phyloP scores from a whole-genome alignment of 1,140 invertebrate species.

The Rhyzopertha dominica region DNA sequence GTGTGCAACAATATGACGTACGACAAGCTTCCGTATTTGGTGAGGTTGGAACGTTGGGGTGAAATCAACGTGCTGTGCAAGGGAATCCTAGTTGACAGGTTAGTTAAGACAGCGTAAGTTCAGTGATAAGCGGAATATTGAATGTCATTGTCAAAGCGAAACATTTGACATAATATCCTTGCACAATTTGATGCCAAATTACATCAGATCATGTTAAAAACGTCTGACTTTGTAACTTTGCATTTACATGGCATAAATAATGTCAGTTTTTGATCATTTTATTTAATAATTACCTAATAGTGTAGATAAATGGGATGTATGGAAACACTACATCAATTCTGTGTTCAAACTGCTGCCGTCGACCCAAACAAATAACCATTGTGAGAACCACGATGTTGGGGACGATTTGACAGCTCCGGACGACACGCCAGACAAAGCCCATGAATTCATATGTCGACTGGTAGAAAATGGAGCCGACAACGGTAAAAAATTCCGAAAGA shows the following conservation, averaged over 20 bases:
- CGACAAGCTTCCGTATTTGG: slow-evolving; percentile 67
- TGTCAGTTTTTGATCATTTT: not conserved
- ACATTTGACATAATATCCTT: no score
- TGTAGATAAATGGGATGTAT: slow-evolving; percentile 71
- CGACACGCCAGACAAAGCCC: slow-evolving; percentile 57
- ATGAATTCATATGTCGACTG: slow-evolving; percentile 54
- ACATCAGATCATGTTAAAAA: no score
- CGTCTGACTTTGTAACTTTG: no score
- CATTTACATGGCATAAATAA: no score
- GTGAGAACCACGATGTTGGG: slow-evolving; percentile 24
- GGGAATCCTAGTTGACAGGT: slow-evolving; percentile 64
- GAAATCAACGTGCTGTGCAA: slow-evolving; percentile 66
- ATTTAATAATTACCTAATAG: slow-evolving; percentile 42
- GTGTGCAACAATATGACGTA: slow-evolving; percentile 57
- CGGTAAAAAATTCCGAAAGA: slow-evolving; percentile 24
- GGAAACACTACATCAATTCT: slow-evolving; percentile 65
- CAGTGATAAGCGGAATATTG: no score
- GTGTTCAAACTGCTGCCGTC: slow-evolving; percentile 52
- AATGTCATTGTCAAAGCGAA: no score
- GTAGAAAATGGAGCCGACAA: slow-evolving; percentile 38
- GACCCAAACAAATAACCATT: slow-evolving; percentile 17
- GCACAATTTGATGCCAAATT: no score
- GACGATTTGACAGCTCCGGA: slow-evolving; percentile 32
- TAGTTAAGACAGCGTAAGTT: no score
- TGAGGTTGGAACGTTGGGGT: slow-evolving; percentile 66